Percentiles rank a stretch among this genome's conserved stretches.
phyloP scores from a whole-genome alignment of 2,888 invertebrate species.

The Andrena camellia region DNA sequence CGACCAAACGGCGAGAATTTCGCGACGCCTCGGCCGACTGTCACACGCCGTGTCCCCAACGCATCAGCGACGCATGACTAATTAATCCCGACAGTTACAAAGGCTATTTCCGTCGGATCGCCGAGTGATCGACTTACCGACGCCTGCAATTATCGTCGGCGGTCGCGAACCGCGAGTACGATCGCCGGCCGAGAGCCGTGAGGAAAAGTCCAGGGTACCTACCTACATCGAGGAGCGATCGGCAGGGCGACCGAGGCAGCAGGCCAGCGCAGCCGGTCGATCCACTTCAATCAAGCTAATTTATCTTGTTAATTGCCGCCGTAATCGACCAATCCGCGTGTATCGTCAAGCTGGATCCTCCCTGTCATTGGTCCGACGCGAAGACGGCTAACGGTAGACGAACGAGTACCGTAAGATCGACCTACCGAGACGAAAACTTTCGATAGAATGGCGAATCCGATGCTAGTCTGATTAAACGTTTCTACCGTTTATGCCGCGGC shows the following conservation, averaged over 20 bases:
- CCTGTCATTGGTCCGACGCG: slow-evolving; percentile 58
- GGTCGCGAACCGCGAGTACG: slow-evolving; percentile 34
- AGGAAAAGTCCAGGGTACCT: slow-evolving; percentile 36
- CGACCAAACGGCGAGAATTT: slow-evolving; percentile 67
- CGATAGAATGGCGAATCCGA: slow-evolving; percentile 48
- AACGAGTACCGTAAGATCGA: slow-evolving; percentile 67
- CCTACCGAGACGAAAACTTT: slow-evolving; percentile 47
- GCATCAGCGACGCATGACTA: slow-evolving; percentile 64
- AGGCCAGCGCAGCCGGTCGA: slow-evolving; percentile 40
- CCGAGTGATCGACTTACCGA: slow-evolving; percentile 63
- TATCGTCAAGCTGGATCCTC: slow-evolving; percentile 24
- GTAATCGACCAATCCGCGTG: slow-evolving; percentile 63
- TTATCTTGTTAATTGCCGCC: slow-evolving; percentile 69
- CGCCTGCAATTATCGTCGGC: slow-evolving; percentile 60
- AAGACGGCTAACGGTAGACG: slow-evolving; percentile 59
- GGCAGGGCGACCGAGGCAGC: slow-evolving; percentile 18
- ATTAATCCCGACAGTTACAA: slow-evolving; percentile 64
- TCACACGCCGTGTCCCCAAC: slow-evolving; percentile 49
- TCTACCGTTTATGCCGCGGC: neutral
- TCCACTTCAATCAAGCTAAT: slow-evolving; percentile 57
- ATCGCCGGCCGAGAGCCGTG: slow-evolving; percentile 43
- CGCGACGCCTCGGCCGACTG: slow-evolving; percentile 50
- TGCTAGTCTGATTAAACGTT: slow-evolving; percentile 11
- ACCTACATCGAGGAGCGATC: neutral
- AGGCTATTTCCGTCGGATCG: slow-evolving; percentile 66